Conservation (phyloP, 2,797 vertebrate genomes). For the Sternarchorhynchus goeldii region DNA sequence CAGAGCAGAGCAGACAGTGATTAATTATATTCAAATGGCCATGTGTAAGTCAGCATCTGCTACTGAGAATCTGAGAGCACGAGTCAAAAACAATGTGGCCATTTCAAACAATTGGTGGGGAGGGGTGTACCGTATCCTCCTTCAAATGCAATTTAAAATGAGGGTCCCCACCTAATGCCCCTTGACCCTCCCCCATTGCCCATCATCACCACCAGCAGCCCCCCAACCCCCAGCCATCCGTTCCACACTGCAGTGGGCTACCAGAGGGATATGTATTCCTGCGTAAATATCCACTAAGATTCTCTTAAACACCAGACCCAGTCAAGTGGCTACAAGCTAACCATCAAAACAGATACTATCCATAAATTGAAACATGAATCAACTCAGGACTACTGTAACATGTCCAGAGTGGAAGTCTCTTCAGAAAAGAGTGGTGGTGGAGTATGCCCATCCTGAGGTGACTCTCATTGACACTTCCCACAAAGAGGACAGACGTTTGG, state of each 20-base stretch:
- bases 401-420: not conserved
- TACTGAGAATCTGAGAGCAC: slow-evolving; percentile 65
- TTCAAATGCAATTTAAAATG: slow-evolving; percentile 39
- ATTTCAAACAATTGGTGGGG: slow-evolving; percentile 59
- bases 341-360: not conserved
- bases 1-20: slow-evolving; percentile 65
- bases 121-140: slow-evolving; percentile 36
- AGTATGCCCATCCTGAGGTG: slow-evolving; percentile 54
- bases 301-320: not conserved
- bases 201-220: not conserved
- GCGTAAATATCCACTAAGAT: not conserved
- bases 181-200: slow-evolving; percentile 24
- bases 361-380: not conserved
- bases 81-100: slow-evolving; percentile 69
- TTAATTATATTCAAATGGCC: slow-evolving; percentile 74
- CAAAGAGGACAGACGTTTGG: slow-evolving; percentile 62
- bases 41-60: slow-evolving; percentile 73
- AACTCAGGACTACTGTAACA: not conserved
- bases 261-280: not conserved
- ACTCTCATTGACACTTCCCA: slow-evolving; percentile 37
- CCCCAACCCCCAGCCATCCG: slow-evolving; percentile 48
- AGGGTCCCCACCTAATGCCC: slow-evolving; percentile 28
- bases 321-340: not conserved
- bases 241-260: not conserved
- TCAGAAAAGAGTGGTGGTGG: slow-evolving; percentile 17